Base-by-base conservation (phyloP, 2,888 invertebrate genomes). In the Heteromurus nitidus region DNA sequence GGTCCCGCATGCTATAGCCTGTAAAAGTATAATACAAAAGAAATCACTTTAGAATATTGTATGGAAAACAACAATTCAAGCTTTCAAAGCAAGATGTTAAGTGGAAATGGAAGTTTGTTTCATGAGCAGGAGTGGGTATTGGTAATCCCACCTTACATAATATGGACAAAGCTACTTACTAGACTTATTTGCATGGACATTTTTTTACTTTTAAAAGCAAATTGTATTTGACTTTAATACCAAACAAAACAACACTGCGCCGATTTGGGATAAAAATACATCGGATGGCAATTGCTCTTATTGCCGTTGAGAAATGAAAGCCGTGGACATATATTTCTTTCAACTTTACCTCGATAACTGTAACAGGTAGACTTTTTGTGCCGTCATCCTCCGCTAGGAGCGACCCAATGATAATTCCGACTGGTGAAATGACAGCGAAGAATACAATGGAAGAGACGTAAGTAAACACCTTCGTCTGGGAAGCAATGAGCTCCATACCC, bases 1-100 rank as follows among this genome's bases (percentile, higher is more conserved):
- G 0, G 98, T 98, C 16, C 98, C 98, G 60, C 95, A 94, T 0
- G 98, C 97, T 80, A 98, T 90, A 2, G 96, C 97, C 91, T 97
- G 95, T 87, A 58, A 87, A 75, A 13, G n/a, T n/a, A n/a, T n/a
- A n/a, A n/a, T n/a, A 36, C 5, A 36, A 5, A 36, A 36, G 13
- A 36, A 36, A 36, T 36, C 36, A 9, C 13, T 36, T 36, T 9
- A 13, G 5, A 13, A 5, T 36, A 36, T 36, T 36, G 36, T 36
- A 13, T 5, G 5, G 36, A n/a, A n/a, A n/a, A n/a, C n/a, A n/a
- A n/a, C n/a, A n/a, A n/a, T n/a, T n/a, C n/a, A n/a, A n/a, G n/a
- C n/a, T n/a, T n/a, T n/a, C n/a, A n/a, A n/a, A n/a, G n/a, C n/a
- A n/a, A n/a, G n/a, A n/a, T n/a, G n/a, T n/a, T n/a, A n/a, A n/a